These are phyloP conservation scores for Podocnemis expansa DNA, from an alignment of 2,113 vertebrate genomes.

Conservation along the genomic window DNA sequence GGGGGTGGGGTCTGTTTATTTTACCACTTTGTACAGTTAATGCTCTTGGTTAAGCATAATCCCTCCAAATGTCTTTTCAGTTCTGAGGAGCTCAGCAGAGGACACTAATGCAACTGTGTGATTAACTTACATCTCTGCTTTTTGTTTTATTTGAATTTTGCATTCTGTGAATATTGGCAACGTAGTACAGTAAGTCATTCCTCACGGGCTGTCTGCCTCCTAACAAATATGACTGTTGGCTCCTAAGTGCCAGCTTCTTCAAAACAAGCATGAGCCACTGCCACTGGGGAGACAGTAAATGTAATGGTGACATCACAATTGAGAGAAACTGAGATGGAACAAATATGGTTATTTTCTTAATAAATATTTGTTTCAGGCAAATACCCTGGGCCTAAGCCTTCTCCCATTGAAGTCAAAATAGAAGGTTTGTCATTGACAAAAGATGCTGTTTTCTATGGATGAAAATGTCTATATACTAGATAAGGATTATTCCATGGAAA, in stretches of 20 bases:
- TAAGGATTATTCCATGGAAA: conserved; percentile 26
- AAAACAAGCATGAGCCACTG: conserved; percentile 1
- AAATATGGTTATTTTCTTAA: conserved; percentile 26
- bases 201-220: background rate
- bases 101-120: conserved; percentile 60
- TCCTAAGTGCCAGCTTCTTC: background rate
- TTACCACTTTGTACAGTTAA: background rate
- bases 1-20: background rate
- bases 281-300: background rate
- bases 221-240: background rate
- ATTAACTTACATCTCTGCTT: conserved; percentile 27
- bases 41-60: conserved; percentile 37
- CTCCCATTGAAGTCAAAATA: background rate
- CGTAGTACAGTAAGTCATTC: fast-evolving
- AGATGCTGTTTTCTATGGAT: background rate
- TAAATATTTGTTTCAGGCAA: conserved; percentile 37
- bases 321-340: conserved; percentile 30
- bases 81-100: conserved; percentile 36
- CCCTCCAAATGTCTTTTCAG: conserved; percentile 49
- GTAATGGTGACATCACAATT: background rate
- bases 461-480: conserved; percentile 40
- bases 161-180: background rate
- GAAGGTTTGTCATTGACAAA: background rate
- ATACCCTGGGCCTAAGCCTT: background rate
- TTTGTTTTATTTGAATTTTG: conserved; percentile 9